Evolutionary conservation across 2,113 vertebrate genomes (phyloP).

Genomic region (Chaetorhynchus papuensis): DNA sequence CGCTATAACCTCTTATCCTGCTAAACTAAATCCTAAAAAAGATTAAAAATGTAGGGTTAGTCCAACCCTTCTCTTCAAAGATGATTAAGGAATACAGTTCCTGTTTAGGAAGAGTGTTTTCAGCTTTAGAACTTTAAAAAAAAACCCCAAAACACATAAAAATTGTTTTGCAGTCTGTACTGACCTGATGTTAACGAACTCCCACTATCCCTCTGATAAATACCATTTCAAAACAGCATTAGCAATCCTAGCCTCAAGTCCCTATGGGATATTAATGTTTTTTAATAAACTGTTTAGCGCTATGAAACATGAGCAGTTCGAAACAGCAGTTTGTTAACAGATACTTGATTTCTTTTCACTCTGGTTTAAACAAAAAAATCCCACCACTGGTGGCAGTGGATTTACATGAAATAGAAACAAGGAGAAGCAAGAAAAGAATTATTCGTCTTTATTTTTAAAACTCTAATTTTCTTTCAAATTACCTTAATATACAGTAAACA

Average conservation of each 20-base stretch:
- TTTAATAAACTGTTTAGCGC: neutral
- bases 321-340: neutral
- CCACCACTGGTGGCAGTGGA: neutral
- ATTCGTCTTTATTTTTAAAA: neutral
- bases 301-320: neutral
- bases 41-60: constrained; percentile 31
- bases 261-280: neutral
- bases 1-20: constrained; percentile 4
- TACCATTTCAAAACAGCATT: neutral
- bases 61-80: neutral
- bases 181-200: neutral
- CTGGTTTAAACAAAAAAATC: neutral
- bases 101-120: neutral
- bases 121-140: neutral
- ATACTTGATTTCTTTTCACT: neutral
- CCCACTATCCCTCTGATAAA: neutral
- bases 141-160: neutral
- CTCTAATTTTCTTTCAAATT: neutral
- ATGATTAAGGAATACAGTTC: constrained; percentile 9
- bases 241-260: neutral
- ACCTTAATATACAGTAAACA: neutral
- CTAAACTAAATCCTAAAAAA: constrained; percentile 47
- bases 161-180: neutral
- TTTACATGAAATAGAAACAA: neutral
- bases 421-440: neutral